phyloP scores from a whole-genome alignment of 1,140 invertebrate species.

The Trichonephila inaurata region DNA sequence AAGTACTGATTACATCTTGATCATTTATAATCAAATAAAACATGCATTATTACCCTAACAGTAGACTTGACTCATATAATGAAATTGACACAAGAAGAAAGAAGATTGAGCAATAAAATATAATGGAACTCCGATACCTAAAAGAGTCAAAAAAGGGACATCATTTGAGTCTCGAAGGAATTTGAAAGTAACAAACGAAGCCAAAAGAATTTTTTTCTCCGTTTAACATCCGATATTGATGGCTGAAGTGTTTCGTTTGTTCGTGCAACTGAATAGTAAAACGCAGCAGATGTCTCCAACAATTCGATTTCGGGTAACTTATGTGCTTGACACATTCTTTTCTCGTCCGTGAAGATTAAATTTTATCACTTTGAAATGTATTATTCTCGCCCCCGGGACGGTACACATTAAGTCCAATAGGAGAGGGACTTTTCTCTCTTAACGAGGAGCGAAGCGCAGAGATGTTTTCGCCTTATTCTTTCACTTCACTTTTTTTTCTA shows the following conservation, averaged over 20 bases:
- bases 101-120: no score
- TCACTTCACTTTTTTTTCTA: no score
- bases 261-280: background rate
- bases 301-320: slow-evolving; percentile 33
- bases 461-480: background rate
- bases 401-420: background rate
- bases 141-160: no score
- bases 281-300: background rate
- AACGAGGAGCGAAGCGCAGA: no score
- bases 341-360: slow-evolving; percentile 26
- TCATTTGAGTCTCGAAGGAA: no score
- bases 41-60: no score
- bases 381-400: background rate
- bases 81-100: no score
- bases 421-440: background rate
- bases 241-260: slow-evolving; percentile 7
- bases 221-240: background rate
- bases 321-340: background rate
- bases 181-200: background rate
- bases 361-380: slow-evolving; percentile 28
- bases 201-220: background rate
- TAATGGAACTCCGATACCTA: no score
- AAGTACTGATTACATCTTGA: no score
- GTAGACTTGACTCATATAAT: no score
- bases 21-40: no score